Conservation (phyloP, 1,140 invertebrate genomes). For the Gonioctena quinquepunctata region DNA sequence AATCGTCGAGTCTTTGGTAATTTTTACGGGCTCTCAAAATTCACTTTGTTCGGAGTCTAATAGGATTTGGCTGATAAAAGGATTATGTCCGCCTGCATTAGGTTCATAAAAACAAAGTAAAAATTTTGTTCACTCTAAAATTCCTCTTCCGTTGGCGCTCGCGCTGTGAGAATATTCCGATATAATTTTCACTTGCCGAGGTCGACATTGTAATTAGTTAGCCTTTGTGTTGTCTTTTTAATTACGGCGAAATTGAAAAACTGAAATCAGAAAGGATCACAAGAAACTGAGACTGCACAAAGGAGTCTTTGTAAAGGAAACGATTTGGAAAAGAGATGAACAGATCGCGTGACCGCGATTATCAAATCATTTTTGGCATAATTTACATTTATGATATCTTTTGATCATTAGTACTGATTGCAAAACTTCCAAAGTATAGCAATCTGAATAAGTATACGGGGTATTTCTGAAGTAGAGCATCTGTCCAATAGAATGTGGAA, state of each 20-base stretch:
- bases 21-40: constrained; percentile 38
- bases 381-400: no score
- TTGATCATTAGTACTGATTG: no score
- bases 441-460: no score
- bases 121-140: constrained; percentile 6
- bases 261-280: background rate
- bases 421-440: no score
- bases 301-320: background rate
- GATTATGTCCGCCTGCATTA: constrained; percentile 28
- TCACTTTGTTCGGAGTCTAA: constrained; percentile 31
- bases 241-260: background rate
- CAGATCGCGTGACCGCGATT: no score
- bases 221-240: background rate
- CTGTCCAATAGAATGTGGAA: no score
- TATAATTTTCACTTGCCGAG: constrained; percentile 3
- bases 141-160: background rate
- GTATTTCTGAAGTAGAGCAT: no score
- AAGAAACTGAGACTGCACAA: background rate
- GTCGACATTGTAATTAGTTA: constrained; percentile 4
- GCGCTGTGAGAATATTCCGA: background rate
- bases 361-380: no score
- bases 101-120: constrained; percentile 21
- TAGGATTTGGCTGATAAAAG: constrained; percentile 37
- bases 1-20: constrained; percentile 27
- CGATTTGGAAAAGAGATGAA: background rate